A percentile compares a stretch with the other conserved stretches of the same genome.
phyloP scores from a whole-genome alignment of 2,888 invertebrate species.

The Papilio gigon region DNA sequence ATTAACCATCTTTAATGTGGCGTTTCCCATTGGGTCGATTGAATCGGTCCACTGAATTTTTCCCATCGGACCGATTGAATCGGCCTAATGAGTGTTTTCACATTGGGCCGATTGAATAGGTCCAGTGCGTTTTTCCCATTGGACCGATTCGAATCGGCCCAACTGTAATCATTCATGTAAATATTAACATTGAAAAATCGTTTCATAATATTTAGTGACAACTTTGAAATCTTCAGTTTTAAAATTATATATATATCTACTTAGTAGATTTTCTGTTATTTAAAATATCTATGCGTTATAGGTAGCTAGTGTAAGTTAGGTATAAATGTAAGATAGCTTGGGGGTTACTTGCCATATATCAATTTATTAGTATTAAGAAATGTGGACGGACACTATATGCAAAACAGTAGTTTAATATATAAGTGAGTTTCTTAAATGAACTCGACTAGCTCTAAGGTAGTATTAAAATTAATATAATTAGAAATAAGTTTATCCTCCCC shows the following conservation, averaged over 20 bases:
- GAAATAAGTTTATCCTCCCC: not conserved
- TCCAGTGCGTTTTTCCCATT: too few relatives aligned
- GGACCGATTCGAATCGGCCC: too few relatives aligned
- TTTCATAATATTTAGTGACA: too few relatives aligned
- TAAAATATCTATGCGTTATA: not conserved
- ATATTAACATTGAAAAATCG: not conserved
- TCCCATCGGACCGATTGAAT: too few relatives aligned
- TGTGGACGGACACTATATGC: not conserved
- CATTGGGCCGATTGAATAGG: too few relatives aligned
- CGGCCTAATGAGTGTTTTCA: too few relatives aligned
- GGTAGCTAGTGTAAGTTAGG: not conserved
- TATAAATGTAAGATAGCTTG: not conserved
- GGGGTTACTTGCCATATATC: not conserved
- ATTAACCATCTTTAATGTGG: too few relatives aligned
- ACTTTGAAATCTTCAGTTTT: not conserved
- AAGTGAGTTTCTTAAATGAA: constrained; percentile 2
- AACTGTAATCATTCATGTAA: too few relatives aligned
- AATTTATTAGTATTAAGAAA: not conserved
- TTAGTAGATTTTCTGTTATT: not conserved
- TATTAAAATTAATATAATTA: not conserved
- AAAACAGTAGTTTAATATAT: not conserved
- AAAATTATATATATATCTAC: not conserved
- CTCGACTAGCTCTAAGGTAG: not conserved
- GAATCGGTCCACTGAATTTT: too few relatives aligned
- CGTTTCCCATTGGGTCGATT: too few relatives aligned